Evolutionary conservation across 1,140 invertebrate species (phyloP).

Genomic region (Phymastichus coffea): DNA sequence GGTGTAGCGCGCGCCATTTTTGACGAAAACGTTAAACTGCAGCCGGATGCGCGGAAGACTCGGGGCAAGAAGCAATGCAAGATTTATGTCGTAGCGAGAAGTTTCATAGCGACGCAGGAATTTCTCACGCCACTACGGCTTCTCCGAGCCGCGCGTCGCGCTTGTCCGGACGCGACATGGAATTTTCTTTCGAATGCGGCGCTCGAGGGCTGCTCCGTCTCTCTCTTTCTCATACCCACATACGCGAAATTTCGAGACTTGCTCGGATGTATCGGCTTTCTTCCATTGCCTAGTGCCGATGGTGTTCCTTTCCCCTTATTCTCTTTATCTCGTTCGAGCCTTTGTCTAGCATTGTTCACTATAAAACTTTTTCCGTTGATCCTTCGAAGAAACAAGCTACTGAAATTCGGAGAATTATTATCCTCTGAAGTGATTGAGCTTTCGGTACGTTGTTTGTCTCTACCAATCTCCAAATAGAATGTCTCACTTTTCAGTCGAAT

Average conservation of each 20-base stretch:
- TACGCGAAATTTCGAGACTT: constrained; percentile 32
- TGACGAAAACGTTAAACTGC: no score
- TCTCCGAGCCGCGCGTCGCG: neutral
- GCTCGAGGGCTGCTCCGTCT: constrained; percentile 33
- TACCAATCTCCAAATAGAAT: no score
- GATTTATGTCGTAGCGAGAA: no score
- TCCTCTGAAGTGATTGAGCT: no score
- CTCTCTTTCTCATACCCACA: constrained; percentile 32
- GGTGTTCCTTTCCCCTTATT: neutral
- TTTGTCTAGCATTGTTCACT: constrained; percentile 10
- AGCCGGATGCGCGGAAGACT: no score
- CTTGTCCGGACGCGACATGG: constrained; percentile 25
- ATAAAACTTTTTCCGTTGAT: no score
- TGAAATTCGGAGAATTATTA: no score
- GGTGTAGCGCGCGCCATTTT: no score
- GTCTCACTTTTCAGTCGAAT: no score
- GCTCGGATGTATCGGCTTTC: constrained; percentile 32
- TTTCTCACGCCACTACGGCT: neutral
- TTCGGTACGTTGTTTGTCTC: no score
- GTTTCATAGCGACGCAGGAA: neutral
- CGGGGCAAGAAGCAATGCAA: no score
- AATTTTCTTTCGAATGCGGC: constrained; percentile 42
- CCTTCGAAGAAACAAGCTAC: no score
- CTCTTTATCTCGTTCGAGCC: neutral
- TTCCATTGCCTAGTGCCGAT: constrained; percentile 6